Evolutionary conservation across 2,888 invertebrate genomes (phyloP).

Genomic region (Lamellibrachia columna): DNA sequence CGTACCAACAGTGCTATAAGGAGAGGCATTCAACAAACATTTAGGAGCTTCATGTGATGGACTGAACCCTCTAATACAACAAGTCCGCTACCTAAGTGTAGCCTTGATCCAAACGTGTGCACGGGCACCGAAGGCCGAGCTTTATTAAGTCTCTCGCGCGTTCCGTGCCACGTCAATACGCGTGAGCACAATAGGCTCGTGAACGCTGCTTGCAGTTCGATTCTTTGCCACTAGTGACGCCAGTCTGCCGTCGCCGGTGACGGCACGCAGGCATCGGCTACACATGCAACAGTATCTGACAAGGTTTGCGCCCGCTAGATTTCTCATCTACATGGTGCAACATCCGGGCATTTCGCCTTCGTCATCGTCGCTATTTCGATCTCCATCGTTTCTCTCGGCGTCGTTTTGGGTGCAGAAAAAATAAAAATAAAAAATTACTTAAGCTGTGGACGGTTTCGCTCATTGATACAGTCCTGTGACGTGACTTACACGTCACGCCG

Average conservation of each 20-base stretch:
- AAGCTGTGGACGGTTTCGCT: slow-evolving; percentile 12
- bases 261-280: background rate
- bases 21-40: too few relatives aligned
- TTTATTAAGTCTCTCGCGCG: slow-evolving; percentile 1
- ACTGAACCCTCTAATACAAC: background rate
- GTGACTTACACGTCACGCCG: background rate
- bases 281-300: slow-evolving; percentile 10
- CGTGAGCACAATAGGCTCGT: background rate
- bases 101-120: background rate
- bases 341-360: background rate
- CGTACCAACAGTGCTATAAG: too few relatives aligned
- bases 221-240: background rate
- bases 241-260: background rate
- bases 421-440: background rate
- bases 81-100: background rate
- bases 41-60: too few relatives aligned
- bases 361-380: slow-evolving; percentile 16
- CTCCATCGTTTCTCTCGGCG: slow-evolving; percentile 3
- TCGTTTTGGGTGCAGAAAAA: slow-evolving; percentile 8
- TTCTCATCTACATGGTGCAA: background rate
- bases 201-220: background rate
- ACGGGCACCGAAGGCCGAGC: background rate
- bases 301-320: background rate
- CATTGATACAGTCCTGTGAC: slow-evolving; percentile 5
- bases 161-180: background rate